Percentiles rank a stretch among this genome's conserved stretches.
These are phyloP conservation scores for Erpobdella octoculata DNA, from an alignment of 2,888 invertebrate genomes.

Conservation along the genomic window DNA sequence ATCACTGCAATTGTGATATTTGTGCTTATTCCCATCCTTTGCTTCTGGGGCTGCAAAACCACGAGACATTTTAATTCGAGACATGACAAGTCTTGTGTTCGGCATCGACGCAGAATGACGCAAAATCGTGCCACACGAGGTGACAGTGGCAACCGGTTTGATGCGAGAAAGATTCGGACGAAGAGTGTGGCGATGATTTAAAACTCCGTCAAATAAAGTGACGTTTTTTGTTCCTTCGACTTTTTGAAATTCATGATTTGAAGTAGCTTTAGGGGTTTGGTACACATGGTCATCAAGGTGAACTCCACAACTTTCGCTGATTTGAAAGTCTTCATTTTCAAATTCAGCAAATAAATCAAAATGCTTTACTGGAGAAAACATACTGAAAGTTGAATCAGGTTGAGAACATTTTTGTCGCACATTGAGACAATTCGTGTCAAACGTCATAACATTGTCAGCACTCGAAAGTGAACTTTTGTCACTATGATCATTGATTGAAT, in stretches of 20 bases:
- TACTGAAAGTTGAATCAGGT: not conserved
- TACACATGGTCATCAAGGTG: not conserved
- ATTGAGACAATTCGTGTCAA: no score
- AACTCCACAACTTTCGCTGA: not conserved
- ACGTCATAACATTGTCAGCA: no score
- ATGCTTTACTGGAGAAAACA: not conserved
- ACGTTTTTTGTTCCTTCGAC: not conserved
- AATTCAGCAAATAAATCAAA: constrained; percentile 7
- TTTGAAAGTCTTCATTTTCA: not conserved
- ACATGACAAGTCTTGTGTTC: not conserved
- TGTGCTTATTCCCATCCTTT: not conserved
- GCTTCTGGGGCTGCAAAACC: not conserved
- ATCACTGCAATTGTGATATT: not conserved
- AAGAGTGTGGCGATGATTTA: not conserved
- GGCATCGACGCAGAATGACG: constrained; percentile 31
- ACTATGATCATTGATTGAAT: no score
- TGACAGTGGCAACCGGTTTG: constrained; percentile 16
- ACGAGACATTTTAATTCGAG: not conserved
- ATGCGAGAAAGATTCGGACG: constrained; percentile 16
- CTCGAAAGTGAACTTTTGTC: no score
- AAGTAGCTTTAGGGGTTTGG: not conserved
- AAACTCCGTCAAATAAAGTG: not conserved
- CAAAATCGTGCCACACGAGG: constrained; percentile 28
- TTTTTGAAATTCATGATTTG: not conserved
- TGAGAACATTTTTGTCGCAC: no score